These are phyloP conservation scores for Drosophila mojavensis DNA, from an alignment of 1,140 invertebrate species.

Conservation along the genomic window DNA sequence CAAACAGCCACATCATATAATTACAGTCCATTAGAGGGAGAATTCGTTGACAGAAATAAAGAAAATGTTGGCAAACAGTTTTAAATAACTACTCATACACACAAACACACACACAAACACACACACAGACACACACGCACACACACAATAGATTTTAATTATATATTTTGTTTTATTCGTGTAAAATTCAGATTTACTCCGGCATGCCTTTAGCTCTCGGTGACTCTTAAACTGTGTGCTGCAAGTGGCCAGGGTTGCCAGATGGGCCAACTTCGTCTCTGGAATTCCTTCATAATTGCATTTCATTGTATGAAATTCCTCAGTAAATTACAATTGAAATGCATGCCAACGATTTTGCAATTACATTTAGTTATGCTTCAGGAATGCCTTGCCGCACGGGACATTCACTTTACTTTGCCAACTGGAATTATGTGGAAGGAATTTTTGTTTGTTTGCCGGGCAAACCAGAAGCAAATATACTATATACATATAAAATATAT, in stretches of 20 bases:
- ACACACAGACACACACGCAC: background rate
- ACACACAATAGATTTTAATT: constrained; percentile 29
- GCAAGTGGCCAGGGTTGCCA: background rate
- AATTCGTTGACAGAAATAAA: constrained; percentile 23
- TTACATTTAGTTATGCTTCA: constrained; percentile 48
- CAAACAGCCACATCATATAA: constrained; percentile 18
- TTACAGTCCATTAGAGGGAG: constrained; percentile 13
- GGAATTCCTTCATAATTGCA: constrained; percentile 57
- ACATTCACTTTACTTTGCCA: constrained; percentile 8
- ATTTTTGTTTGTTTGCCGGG: constrained; percentile 21
- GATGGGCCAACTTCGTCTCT: constrained; percentile 4
- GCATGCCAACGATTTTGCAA: constrained; percentile 56
- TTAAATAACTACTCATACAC: constrained; percentile 7
- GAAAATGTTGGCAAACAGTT: constrained; percentile 19
- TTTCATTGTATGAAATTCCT: constrained; percentile 66
- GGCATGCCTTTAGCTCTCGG: constrained; percentile 3
- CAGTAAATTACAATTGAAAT: constrained; percentile 63
- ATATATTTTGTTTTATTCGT: constrained; percentile 41
- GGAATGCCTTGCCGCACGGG: constrained; percentile 13
- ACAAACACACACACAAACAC: background rate
- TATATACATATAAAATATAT: no score
- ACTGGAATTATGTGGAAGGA: constrained; percentile 27
- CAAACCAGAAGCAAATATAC: no score
- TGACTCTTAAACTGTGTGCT: constrained; percentile 7
- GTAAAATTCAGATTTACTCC: constrained; percentile 42